Conservation (phyloP, 1,140 invertebrate genomes). For the Zaprionus taronus region DNA sequence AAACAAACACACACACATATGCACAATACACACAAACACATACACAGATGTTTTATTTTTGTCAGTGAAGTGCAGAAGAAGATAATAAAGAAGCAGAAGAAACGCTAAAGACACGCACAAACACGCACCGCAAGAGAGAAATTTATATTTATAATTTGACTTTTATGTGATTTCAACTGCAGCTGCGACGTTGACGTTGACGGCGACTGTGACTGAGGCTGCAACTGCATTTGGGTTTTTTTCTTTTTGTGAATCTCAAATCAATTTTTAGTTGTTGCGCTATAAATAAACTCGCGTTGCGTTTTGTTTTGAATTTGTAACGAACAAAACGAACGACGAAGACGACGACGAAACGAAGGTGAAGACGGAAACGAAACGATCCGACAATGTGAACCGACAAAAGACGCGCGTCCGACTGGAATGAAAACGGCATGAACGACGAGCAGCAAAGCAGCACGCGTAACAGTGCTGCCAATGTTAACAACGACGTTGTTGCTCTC, state of each 20-base stretch:
- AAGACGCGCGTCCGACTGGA: background rate
- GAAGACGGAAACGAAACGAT: background rate
- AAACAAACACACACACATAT: constrained; percentile 18
- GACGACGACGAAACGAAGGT: background rate
- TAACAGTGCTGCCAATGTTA: constrained; percentile 2
- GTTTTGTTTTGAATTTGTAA: constrained; percentile 75
- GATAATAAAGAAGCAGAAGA: constrained; percentile 7
- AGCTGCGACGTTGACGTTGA: background rate
- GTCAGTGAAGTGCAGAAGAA: constrained; percentile 52
- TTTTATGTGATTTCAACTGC: constrained; percentile 7
- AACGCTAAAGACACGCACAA: constrained; percentile 14
- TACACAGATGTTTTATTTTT: constrained; percentile 56
- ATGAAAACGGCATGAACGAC: background rate
- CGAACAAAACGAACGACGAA: constrained; percentile 48
- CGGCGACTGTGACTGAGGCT: constrained; percentile 16
- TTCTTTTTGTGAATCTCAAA: background rate
- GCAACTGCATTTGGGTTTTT: constrained; percentile 54
- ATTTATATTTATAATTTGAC: constrained; percentile 42
- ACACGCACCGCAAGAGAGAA: constrained; percentile 12
- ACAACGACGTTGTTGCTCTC: background rate
- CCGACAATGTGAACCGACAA: background rate
- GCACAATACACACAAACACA: background rate
- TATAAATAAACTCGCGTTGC: constrained; percentile 73
- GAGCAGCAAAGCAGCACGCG: constrained; percentile 10
- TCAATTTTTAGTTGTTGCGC: constrained; percentile 56